Evolutionary conservation across 2,888 invertebrate genomes (phyloP), one percentile per base, ranked within the genome.

Genomic region (Hirtodrosophila confusa): DNA sequence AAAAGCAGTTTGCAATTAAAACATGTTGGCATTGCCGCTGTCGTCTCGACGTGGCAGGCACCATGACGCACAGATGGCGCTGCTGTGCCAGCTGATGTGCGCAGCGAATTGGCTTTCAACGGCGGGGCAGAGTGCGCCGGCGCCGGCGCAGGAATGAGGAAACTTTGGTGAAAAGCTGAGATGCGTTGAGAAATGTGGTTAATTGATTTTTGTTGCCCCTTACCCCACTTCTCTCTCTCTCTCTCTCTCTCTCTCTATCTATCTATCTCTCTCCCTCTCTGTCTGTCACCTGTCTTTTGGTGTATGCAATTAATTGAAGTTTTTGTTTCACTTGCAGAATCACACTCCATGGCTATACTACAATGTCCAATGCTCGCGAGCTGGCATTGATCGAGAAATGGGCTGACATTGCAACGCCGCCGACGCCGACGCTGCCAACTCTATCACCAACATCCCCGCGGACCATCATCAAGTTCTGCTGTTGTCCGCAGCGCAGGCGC

Each of bases 361-460:
- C 88, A 88, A 90, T 90, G 90, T 89, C 90, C 76, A 90, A 89
- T 88, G 86, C 88, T 86, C 90, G 89, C 67, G 90, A 90, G 86
- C 77, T 90, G 89, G 89, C 90, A 85, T 88, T 89, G 80, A 85
- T 88, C 72, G 86, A 90, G 74, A 89, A 90, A 89, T 90, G 90
- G 90, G 88, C 90, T 86, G 88, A 89, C 75, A 86, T 89, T 69
- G 87, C 80, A 69, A 75, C 84, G 70, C 75, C 87, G 73, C 75
- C 84, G 80, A 78, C 82, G 69, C 79, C 80, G 61, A 68, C 76
- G 53, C 51, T 80, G 74, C 82, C 80, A 64, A 68, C 88, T 44
- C 70, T 85, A 71, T 90, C 89, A 63, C 90, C 89, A 68, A 90
- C 90, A 68, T 90, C 90, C 45, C 89, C 90, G 64, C 86, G 86